These are phyloP conservation scores for Oenanthe oenanthe DNA, from an alignment of 2,113 vertebrate species.

Conservation along the genomic window DNA sequence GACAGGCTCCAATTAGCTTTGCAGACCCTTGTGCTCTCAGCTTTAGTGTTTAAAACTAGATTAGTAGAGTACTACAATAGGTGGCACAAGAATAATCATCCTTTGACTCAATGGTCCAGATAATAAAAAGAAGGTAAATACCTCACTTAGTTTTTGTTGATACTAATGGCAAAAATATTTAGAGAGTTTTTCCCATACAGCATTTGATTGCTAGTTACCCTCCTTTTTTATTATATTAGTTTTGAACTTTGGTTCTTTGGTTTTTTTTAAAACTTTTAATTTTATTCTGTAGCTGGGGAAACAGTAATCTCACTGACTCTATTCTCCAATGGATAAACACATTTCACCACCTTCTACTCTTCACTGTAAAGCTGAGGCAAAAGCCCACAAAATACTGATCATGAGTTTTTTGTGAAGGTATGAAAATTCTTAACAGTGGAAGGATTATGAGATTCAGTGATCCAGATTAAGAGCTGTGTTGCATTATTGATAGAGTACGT, in stretches of 20 bases:
- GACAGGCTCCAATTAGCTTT: neutral
- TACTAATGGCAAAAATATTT: neutral
- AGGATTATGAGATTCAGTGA: neutral
- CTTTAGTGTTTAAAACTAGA: neutral
- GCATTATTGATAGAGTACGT: neutral
- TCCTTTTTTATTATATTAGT: neutral
- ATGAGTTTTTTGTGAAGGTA: neutral
- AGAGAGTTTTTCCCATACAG: neutral
- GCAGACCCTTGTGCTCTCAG: neutral
- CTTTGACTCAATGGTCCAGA: neutral
- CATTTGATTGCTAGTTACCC: neutral
- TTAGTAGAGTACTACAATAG: neutral
- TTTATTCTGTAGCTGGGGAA: neutral
- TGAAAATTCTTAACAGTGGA: neutral
- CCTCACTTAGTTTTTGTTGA: neutral
- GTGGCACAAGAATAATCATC: neutral
- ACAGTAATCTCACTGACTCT: neutral
- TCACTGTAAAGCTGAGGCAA: neutral
- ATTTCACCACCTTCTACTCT: neutral
- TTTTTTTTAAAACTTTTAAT: neutral
- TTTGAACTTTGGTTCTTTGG: neutral
- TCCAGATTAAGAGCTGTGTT: neutral
- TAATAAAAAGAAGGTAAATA: neutral
- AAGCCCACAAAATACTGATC: neutral
- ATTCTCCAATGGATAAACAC: neutral